Evolutionary conservation across 2,113 vertebrate species (phyloP).

Genomic region (Riparia riparia): DNA sequence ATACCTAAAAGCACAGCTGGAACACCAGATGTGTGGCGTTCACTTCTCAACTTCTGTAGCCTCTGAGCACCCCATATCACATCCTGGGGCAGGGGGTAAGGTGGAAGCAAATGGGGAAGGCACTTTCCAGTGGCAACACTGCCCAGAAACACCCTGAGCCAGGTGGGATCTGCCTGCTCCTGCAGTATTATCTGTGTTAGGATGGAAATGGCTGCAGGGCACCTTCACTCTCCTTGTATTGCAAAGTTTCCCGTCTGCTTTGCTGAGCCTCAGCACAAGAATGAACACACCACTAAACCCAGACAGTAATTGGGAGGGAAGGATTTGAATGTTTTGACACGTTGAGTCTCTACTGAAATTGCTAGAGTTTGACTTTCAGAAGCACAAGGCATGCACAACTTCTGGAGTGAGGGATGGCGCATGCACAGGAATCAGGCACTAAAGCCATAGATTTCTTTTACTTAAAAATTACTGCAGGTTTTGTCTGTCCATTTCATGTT

Average conservation of each 20-base stretch:
- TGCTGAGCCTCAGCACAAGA: not conserved
- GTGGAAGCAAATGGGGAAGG: not conserved
- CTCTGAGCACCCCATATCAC: not conserved
- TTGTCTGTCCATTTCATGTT: not conserved
- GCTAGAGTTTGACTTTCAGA: not conserved
- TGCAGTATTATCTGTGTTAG: not conserved
- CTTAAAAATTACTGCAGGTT: not conserved
- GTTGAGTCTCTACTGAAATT: not conserved
- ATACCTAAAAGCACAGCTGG: not conserved
- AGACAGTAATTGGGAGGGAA: not conserved
- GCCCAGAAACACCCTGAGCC: not conserved
- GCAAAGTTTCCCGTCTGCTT: not conserved
- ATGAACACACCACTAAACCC: not conserved
- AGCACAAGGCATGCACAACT: fast-evolving
- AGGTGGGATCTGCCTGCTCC: not conserved
- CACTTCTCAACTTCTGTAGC: not conserved
- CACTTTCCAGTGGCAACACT: not conserved
- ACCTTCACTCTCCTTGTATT: not conserved
- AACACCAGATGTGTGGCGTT: not conserved
- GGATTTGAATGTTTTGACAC: not conserved
- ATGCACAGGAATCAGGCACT: not conserved
- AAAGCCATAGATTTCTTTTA: not conserved
- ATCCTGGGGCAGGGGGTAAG: not conserved
- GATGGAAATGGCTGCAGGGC: not conserved
- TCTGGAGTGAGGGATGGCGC: not conserved